A percentile compares a stretch with the other conserved stretches of the same genome.
Conservation (phyloP, 2,888 invertebrate genomes). For the Saturnia pavonia region DNA sequence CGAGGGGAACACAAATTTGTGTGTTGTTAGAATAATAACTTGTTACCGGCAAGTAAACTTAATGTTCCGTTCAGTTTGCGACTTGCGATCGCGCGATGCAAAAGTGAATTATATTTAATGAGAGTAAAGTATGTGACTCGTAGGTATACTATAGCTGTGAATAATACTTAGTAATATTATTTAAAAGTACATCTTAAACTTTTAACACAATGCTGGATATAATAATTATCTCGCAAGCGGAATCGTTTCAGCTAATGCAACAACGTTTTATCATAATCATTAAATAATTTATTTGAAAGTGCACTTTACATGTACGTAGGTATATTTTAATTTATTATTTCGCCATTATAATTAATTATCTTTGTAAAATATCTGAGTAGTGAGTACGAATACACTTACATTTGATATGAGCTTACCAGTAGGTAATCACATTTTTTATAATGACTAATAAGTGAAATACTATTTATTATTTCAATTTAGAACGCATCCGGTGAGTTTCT, state of each 20-base stretch:
- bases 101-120: neutral
- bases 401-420: too few species aligned
- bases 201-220: neutral
- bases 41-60: neutral
- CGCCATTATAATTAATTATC: neutral
- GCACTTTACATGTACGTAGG: neutral
- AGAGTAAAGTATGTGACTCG: slow-evolving; percentile 2
- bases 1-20: neutral
- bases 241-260: neutral
- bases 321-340: slow-evolving; percentile 3
- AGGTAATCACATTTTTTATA: neutral
- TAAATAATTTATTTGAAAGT: slow-evolving; percentile 9
- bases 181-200: neutral
- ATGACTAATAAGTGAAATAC: neutral
- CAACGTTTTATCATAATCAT: slow-evolving; percentile 8
- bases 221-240: neutral
- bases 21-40: slow-evolving; percentile 6
- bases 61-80: neutral
- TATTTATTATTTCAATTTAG: neutral
- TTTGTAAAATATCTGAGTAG: neutral
- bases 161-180: neutral
- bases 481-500: neutral
- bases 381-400: neutral
- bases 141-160: neutral
- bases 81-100: neutral